Base-by-base conservation (phyloP, 2,888 invertebrate species). In the Platynereis dumerilii region DNA sequence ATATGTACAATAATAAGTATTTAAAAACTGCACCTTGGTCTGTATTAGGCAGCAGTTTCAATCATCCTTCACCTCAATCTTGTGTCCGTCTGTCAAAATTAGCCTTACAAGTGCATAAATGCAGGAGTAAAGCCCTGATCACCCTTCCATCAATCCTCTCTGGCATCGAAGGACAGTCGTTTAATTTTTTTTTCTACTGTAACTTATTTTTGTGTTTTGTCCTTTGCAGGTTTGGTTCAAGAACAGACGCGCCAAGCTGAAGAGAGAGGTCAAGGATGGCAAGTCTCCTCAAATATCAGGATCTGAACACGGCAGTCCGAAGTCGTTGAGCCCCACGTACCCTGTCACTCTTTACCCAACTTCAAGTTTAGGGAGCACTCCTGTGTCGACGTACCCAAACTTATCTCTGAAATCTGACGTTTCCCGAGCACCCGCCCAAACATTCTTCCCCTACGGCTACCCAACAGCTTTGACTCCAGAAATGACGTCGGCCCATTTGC, bases 141-240 rank as follows among this genome's bases (percentile, higher is more conserved):
- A n/a, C n/a, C n/a, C n/a, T n/a, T n/a, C n/a, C n/a, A n/a, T n/a
- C n/a, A n/a, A n/a, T n/a, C n/a, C n/a, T n/a, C n/a, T n/a, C n/a
- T n/a, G n/a, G n/a, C n/a, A n/a, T n/a, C n/a, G n/a, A n/a, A n/a
- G n/a, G n/a, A n/a, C n/a, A n/a, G n/a, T n/a, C n/a, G n/a, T n/a
- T n/a, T n/a, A n/a, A n/a, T n/a, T n/a, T n/a, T n/a, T n/a, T n/a
- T n/a, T n/a, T n/a, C n/a, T n/a, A n/a, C n/a, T n/a, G 26, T 17
- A 26, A n/a, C 29, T 59, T 20, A 59, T 45, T 20, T 39, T 55
- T 20, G 2, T 15, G 34, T 64, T n/a, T n/a, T 48, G n/a, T 61
- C n/a, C 15, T 10, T 52, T 64, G 5, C 39, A 67, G 67, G 67
- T 67, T 22, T 67, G 67, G 67, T 67, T 67, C 59, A 67, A 67